Base-by-base conservation (phyloP, 2,797 vertebrate species). In the Falco naumanni region DNA sequence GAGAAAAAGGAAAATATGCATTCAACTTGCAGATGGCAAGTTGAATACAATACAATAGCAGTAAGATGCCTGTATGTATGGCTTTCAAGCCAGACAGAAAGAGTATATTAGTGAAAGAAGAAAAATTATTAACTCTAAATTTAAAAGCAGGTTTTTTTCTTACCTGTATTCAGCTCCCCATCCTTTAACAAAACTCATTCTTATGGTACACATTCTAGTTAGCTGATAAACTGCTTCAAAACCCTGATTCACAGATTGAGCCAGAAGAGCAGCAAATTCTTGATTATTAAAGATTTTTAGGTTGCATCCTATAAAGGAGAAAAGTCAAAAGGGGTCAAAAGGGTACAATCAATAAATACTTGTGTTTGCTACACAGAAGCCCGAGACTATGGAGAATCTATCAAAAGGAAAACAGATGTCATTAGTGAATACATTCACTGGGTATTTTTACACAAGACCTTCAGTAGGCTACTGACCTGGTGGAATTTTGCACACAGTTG, bases 261-360 rank as follows among this genome's bases (percentile, higher is more conserved):
- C 99, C 97, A 99, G 98, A 96, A 99, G 98, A 69, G 99, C 99
- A 64, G 99, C 99, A 98, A 99, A 99, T 97, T 99, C 99, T 97
- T 99, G 99, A 98, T 99, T 99, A 97, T 99, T 99, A 91, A 99
- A 99, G 96, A 99, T 99, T 98, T 99, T 99, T 90, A 99, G 97
- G 96, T 99, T 99, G 96, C 99, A 99, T 53, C 99, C 99, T 99
- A 75, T 3, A 33, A 81, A 87, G 34, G 31, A 71, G 79, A 34
- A 34, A 34, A 34, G 34, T 34, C 34, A 34, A 34, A 34, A 34
- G 60, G 65, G 28, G 22, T 43, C 28, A 64, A 61, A 84, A 61
- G 33, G 60, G 4, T 28, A 61, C 24, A 84, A 50, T 56, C 63
- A 54, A 34, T 12, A 12, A 65, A 34, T 8, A 20, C 4, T 11